phyloP scores from a whole-genome alignment of 2,888 invertebrate genomes.

The Agonopterix heracliana region DNA sequence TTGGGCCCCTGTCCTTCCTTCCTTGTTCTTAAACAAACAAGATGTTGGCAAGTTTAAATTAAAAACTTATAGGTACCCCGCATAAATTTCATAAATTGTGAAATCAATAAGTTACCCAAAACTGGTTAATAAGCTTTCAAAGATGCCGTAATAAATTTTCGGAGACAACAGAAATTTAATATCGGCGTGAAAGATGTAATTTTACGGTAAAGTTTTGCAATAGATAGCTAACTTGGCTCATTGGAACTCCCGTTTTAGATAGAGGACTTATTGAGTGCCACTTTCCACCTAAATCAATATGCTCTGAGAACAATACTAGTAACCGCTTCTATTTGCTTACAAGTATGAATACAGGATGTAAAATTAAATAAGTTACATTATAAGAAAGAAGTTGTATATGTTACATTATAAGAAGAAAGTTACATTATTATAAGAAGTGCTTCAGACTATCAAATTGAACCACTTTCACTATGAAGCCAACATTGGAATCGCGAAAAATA shows the following conservation, averaged over 20 bases:
- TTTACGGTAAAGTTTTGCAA: conserved; percentile 63
- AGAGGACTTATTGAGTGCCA: conserved; percentile 50
- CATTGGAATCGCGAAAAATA: no score
- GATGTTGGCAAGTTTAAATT: no score
- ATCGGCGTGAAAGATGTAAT: conserved; percentile 62
- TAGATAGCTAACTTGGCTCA: conserved; percentile 57
- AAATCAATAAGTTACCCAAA: conserved; percentile 37
- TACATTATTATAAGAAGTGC: no score
- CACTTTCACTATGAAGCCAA: no score
- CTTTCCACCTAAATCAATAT: conserved; percentile 55
- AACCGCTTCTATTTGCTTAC: neutral
- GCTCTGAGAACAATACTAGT: conserved; percentile 42
- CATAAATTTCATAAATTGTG: conserved; percentile 9
- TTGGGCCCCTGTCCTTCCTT: no score
- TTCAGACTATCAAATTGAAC: no score
- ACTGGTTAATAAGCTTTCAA: conserved; percentile 45
- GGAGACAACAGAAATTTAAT: conserved; percentile 70
- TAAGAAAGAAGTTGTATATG: no score
- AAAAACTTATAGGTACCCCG: no score
- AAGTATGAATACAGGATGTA: no score
- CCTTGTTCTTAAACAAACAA: no score
- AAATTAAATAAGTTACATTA: no score
- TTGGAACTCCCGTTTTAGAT: conserved; percentile 46
- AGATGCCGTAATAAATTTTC: conserved; percentile 51
- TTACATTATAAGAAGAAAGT: no score